Percentiles rank a stretch among this genome's conserved stretches.
phyloP scores from a whole-genome alignment of 1,140 invertebrate genomes.

The Propsilocerus akamusi region DNA sequence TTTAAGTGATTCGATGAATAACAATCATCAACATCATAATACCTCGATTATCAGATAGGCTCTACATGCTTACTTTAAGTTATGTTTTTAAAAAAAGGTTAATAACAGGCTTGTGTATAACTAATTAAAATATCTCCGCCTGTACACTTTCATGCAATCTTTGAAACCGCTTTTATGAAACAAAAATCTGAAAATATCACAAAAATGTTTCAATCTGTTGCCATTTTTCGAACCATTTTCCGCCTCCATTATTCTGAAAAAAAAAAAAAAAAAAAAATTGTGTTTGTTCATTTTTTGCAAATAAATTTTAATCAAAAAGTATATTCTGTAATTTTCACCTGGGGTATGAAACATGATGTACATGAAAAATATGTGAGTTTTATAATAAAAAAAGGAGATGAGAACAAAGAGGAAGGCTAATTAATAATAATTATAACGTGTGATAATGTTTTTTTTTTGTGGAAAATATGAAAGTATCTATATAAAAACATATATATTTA shows the following conservation, averaged over 20 bases:
- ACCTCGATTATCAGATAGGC: too few relatives aligned
- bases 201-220: too few relatives aligned
- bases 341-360: background rate
- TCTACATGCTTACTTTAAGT: too few relatives aligned
- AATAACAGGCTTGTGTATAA: slow-evolving; percentile 3
- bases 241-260: too few relatives aligned
- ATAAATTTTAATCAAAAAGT: too few relatives aligned
- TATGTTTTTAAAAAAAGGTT: too few relatives aligned
- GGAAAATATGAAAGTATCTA: background rate
- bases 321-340: background rate
- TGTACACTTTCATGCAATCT: background rate
- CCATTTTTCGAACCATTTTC: too few relatives aligned
- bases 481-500: background rate
- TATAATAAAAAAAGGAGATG: background rate
- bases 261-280: too few relatives aligned
- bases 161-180: background rate
- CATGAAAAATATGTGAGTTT: background rate
- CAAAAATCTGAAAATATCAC: too few relatives aligned
- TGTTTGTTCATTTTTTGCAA: too few relatives aligned
- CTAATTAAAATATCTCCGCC: slow-evolving; percentile 2
- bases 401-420: background rate
- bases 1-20: too few relatives aligned
- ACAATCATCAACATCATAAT: too few relatives aligned
- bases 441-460: background rate
- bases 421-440: slow-evolving; percentile 2